Evolutionary conservation across 2,113 vertebrate genomes (phyloP), one percentile per base, ranked within the genome.

Genomic region (Oplegnathus fasciatus): DNA sequence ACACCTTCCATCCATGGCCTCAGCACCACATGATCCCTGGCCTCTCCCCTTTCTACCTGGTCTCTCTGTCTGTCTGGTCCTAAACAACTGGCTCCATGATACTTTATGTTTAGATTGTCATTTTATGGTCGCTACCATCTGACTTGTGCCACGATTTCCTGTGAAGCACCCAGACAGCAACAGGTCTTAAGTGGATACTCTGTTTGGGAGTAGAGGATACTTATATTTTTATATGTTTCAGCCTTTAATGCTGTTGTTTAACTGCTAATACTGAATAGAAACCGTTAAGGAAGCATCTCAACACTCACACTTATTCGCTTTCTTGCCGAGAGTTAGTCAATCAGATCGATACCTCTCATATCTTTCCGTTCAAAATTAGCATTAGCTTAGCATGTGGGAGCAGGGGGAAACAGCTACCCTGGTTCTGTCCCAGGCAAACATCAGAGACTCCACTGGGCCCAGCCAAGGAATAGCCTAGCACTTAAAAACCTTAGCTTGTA

Each of bases 1-100:
- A 85, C 86, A 75, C 79, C 64, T 79, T 80, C 48, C 61, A 30
- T 78, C 75, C 32, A 42, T 28, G 7, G 64, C 68, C 67, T 54
- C 34, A 30, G 42, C 84, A 54, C 81, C 44, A 68, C 84, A 84
- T 64, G 80, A 85, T 76, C 64, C 34, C 58, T 22, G 67, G 48
- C 71, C 77, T 86, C 68, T 79, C 34, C 70, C 55, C 34, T 48
- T 17, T 15, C 8, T 28, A 69, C 61, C 72, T 71, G 32, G 24
- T 37, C 30, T 73, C 28, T 70, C 46, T 72, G 28, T 80, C 55
- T 34, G 67, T 34, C 78, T 70, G 5, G 26, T 82, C 75, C 61
- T 48, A 30, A 69, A 74, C 42, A 70, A 64, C 61, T 40, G 22
- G 57, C 28, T 26, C 42, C 64, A 78, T 78, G 70, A 66, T 50